Evolutionary conservation across 1,140 invertebrate species (phyloP).

Genomic region (Pomacea maculata): DNA sequence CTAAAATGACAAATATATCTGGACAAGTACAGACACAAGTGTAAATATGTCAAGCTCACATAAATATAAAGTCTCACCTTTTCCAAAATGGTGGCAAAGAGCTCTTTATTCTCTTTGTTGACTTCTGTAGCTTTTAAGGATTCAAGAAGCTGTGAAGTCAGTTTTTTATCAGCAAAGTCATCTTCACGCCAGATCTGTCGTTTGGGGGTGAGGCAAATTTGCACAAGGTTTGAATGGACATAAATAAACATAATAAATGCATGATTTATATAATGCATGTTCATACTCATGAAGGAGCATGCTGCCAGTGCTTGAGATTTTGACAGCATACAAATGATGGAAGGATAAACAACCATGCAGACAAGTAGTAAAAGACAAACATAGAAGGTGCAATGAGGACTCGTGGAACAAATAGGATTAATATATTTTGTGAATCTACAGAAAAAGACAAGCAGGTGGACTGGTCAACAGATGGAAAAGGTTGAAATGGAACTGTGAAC

Average conservation of each 20-base stretch:
- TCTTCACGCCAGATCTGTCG: constrained; percentile 14
- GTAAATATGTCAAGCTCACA: no score
- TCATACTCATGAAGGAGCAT: background rate
- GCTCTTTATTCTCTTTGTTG: constrained; percentile 9
- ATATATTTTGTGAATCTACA: no score
- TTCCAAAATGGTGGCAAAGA: background rate
- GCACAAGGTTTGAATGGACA: background rate
- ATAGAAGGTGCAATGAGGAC: background rate
- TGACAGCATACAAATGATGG: background rate
- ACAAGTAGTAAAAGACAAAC: background rate
- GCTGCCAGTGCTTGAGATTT: no score
- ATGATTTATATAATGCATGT: background rate
- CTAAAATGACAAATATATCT: no score
- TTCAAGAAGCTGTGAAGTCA: background rate
- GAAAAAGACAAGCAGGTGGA: no score
- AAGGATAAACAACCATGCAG: background rate
- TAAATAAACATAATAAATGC: background rate
- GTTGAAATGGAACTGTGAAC: no score
- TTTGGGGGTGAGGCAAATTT: background rate
- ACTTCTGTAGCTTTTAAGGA: constrained; percentile 6
- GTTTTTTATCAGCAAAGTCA: background rate
- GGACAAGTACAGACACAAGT: no score
- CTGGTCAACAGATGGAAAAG: no score
- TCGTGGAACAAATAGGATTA: no score
- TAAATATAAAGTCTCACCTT: background rate